Percentiles rank a stretch among this genome's conserved stretches.
These are phyloP conservation scores for Ranitomeya variabilis DNA, from an alignment of 2,113 vertebrate genomes.

Conservation along the genomic window DNA sequence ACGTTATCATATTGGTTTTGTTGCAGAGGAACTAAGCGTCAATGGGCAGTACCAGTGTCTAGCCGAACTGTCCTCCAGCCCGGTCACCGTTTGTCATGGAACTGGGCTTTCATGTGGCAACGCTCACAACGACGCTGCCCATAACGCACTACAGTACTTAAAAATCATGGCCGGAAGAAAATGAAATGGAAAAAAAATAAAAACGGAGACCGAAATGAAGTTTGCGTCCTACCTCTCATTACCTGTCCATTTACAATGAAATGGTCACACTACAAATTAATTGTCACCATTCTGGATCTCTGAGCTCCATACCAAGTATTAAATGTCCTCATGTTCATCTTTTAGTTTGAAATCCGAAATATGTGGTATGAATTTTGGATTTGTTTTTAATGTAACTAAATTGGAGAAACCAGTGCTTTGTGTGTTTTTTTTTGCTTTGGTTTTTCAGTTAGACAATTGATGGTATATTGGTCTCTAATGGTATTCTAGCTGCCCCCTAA, in stretches of 20 bases:
- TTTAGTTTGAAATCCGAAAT: neutral
- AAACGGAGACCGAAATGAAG: neutral
- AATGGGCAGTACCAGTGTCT: slow-evolving; percentile 84
- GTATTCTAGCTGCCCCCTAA: too few relatives aligned
- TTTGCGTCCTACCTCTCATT: neutral
- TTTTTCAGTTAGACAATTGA: neutral
- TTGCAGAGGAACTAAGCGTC: slow-evolving; percentile 80
- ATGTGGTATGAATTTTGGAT: slow-evolving; percentile 23
- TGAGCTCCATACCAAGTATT: neutral
- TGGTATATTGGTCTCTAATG: too few relatives aligned
- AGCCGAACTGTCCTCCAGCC: slow-evolving; percentile 79
- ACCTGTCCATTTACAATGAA: neutral
- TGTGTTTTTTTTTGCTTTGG: neutral
- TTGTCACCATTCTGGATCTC: neutral
- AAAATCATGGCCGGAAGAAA: slow-evolving; percentile 73
- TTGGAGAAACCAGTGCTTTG: neutral
- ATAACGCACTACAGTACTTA: slow-evolving; percentile 82
- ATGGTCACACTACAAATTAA: neutral
- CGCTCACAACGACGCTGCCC: slow-evolving; percentile 78
- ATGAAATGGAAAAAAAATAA: slow-evolving; percentile 38
- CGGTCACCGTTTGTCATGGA: slow-evolving; percentile 80
- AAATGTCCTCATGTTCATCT: slow-evolving; percentile 12
- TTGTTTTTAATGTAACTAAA: slow-evolving; percentile 25
- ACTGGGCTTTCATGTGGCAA: slow-evolving; percentile 79
- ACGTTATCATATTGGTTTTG: neutral